Base-by-base conservation (phyloP, 2,888 invertebrate genomes). In the Melanophora roralis region DNA sequence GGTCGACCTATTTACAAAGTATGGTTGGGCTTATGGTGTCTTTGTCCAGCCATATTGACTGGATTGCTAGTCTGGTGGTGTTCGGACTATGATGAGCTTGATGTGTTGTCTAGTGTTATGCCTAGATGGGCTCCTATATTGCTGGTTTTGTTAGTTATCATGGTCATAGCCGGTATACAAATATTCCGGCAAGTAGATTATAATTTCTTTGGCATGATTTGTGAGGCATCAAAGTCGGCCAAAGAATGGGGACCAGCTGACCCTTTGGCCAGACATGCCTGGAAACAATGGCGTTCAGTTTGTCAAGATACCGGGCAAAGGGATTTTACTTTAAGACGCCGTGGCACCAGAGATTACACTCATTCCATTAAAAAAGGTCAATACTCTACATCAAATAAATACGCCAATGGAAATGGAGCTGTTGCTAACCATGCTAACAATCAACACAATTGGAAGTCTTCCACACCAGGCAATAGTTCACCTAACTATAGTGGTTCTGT, bases 171-270 rank as follows among this genome's bases (percentile, higher is more conserved):
- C 38, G 87, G 89, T 51, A 83, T 90, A 47, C 89, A 89, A 81
- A 89, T 90, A 73, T 89, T 89, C 72, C 88, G 89, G 1, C 90
- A 90, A 83, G 90, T 90, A n/a, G 90, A 90, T 73, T 90, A 90
- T 68, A 90, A 90, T 80, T 90, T 89, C 84, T 89, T 89, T 59
- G 89, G 90, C 71, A 90, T 90, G 90, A 90, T 90, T 14, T 89
- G 89, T 67, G 90, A 90, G 79, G 89, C 90, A 2, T 89, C 89
- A 0, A 89, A 89, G 59, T 86, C 90, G n/a, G 89, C 90, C 2
- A 90, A 90, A 79, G 90, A 90, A 83, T 90, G 90, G 90, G 90
- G 90, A 1, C 90, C 90, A 11, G 90, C 90, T 1, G 90, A 90
- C 85, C 90, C 90, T 0, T 78, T 90, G 73, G 90, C 90, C 0